phyloP scores from a whole-genome alignment of 2,888 invertebrate species.

The Dioctria rufipes region DNA sequence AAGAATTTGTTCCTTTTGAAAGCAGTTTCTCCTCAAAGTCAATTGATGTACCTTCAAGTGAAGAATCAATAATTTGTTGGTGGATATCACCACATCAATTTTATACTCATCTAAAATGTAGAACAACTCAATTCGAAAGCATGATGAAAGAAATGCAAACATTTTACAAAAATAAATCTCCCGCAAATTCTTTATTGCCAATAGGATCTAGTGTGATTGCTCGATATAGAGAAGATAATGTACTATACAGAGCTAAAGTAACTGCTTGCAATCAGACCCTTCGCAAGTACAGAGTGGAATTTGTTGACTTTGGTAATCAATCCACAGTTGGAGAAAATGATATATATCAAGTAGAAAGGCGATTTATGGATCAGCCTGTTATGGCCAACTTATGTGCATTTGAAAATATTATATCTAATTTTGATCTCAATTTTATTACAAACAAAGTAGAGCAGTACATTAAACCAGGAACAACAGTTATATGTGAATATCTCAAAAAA shows the following conservation, averaged over 20 bases:
- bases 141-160: conserved; percentile 83
- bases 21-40: conserved; percentile 72
- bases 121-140: conserved; percentile 75
- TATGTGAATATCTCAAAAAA: conserved; percentile 66
- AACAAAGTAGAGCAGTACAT: conserved; percentile 69
- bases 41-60: conserved; percentile 73
- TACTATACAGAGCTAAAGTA: conserved; percentile 80
- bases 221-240: conserved; percentile 79
- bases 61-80: conserved; percentile 80
- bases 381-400: conserved; percentile 82
- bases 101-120: conserved; percentile 75
- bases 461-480: conserved; percentile 65
- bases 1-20: conserved; percentile 72
- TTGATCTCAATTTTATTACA: conserved; percentile 70
- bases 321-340: conserved; percentile 77
- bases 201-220: conserved; percentile 76
- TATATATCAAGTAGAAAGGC: conserved; percentile 80
- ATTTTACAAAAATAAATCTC: conserved; percentile 74
- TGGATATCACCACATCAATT: conserved; percentile 83
- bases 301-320: conserved; percentile 84
- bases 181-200: conserved; percentile 66
- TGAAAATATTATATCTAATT: conserved; percentile 75
- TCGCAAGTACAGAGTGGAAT: conserved; percentile 78
- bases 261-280: conserved; percentile 74
- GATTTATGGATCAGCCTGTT: conserved; percentile 78